These are phyloP conservation scores for Meiosimyza decipiens DNA, from an alignment of 2,888 invertebrate genomes.

Conservation along the genomic window DNA sequence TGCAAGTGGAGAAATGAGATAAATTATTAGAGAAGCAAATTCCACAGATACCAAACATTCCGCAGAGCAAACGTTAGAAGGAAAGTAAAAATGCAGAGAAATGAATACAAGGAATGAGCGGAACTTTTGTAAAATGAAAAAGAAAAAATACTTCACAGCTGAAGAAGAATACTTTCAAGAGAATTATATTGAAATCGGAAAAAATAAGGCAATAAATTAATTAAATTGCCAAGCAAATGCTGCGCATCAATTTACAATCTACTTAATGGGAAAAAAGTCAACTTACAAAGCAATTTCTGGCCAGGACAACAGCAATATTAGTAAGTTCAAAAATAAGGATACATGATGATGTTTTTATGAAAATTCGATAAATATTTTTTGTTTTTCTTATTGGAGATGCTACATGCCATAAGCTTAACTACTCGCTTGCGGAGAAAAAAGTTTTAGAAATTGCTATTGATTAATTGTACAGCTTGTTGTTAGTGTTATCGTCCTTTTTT, in stretches of 20 bases:
- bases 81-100: neutral
- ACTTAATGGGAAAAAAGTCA: conserved; percentile 42
- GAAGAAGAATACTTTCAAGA: neutral
- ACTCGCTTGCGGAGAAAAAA: neutral
- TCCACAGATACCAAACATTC: conserved; percentile 26
- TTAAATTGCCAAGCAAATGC: neutral
- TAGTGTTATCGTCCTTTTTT: neutral
- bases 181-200: neutral
- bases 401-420: neutral
- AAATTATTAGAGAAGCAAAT: neutral
- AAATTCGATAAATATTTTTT: too few relatives aligned
- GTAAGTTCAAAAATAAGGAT: neutral
- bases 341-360: too few relatives aligned
- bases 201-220: neutral
- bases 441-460: neutral
- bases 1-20: conserved; percentile 32
- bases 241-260: conserved; percentile 1
- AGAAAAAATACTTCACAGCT: neutral
- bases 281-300: conserved; percentile 49
- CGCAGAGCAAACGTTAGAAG: neutral
- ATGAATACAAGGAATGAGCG: neutral
- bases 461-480: neutral
- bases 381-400: neutral
- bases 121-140: neutral
- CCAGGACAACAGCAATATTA: conserved; percentile 44